Evolutionary conservation across 2,113 vertebrate genomes (phyloP), one percentile per base, ranked within the genome.

Genomic region (Lipotes vexillifer): DNA sequence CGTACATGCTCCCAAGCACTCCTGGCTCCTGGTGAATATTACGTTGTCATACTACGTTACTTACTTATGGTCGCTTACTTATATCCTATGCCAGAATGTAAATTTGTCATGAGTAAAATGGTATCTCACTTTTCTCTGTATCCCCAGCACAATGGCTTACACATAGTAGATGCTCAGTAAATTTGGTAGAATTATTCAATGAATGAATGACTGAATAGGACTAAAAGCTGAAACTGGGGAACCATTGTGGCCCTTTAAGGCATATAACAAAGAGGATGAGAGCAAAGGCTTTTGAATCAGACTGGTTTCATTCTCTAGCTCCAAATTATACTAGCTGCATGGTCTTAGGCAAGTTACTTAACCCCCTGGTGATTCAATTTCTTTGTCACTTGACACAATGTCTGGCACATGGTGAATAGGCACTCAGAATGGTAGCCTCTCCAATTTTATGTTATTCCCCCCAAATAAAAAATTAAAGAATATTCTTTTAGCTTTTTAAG

Each of bases 321-420:
- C 55, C 41, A 95, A 92, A 55, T 89, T 29, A 90, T 49, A 49
- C 36, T 49, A 90, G 5, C 21, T 88, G 21, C 74, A 21, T 84
- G 81, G 44, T 13, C 10, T 84, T 92, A 92, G 31, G 49, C 29
- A 96, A 86, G 33, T 87, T 93, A 83, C 52, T 92, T 68, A 82
- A 83, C 9, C 11, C 82, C 12, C 29, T 90, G 31, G n/a, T 80
- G 21, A 90, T 17, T 86, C 20, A 41, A 3, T 66, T 69, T 57
- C 65, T 82, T 94, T 94, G 63, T 88, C 63, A 85, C 57, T 77
- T 86, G 46, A 90, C 80, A 84, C 20, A 90, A 66, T 90, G n/a
- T 31, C 52, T 92, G 61, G 27, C 1, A 59, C 63, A 80, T 80
- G 71, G 29, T 77, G 92, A 93, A 88, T 3, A 72, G 36, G 72